Evolutionary conservation across 2,113 vertebrate genomes (phyloP).

Genomic region (Colistium nudipinnis): DNA sequence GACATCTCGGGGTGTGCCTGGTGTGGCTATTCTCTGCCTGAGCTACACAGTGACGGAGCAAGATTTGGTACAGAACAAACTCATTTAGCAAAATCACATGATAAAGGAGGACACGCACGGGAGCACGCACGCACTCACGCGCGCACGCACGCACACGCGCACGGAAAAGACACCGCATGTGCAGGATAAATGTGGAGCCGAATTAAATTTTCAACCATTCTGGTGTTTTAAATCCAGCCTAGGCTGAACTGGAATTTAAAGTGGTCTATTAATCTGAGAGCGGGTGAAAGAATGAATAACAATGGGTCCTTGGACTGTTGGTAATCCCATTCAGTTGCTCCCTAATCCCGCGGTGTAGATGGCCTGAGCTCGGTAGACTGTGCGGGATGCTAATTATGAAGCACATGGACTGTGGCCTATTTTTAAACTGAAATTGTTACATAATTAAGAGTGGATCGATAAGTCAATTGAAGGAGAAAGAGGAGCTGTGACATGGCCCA

Average conservation of each 20-base stretch:
- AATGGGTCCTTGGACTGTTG: slow-evolving; percentile 32
- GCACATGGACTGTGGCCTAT: slow-evolving; percentile 45
- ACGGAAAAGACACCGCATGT: not conserved
- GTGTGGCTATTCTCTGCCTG: slow-evolving; percentile 1
- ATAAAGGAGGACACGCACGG: not conserved
- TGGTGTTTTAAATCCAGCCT: not conserved
- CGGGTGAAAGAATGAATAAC: slow-evolving; percentile 25
- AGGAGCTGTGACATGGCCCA: slow-evolving; percentile 22
- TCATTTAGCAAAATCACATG: slow-evolving; percentile 14
- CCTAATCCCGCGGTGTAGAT: slow-evolving; percentile 50
- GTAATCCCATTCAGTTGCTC: slow-evolving; percentile 57
- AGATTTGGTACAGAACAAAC: slow-evolving; percentile 32
- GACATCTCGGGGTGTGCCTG: slow-evolving; percentile 33
- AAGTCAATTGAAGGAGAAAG: slow-evolving; percentile 65
- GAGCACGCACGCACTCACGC: not conserved
- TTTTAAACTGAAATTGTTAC: slow-evolving; percentile 69
- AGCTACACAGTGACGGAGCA: slow-evolving; percentile 24
- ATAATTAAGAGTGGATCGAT: slow-evolving; percentile 75
- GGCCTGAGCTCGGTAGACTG: slow-evolving; percentile 13
- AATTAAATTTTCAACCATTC: slow-evolving; percentile 6
- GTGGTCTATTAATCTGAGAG: slow-evolving; percentile 36
- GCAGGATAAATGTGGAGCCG: not conserved
- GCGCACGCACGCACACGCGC: not conserved
- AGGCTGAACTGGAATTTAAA: slow-evolving; percentile 24
- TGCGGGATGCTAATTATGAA: slow-evolving; percentile 39